These are phyloP conservation scores for Falco novaeseelandiae DNA, from an alignment of 2,797 vertebrate genomes.

Conservation along the genomic window DNA sequence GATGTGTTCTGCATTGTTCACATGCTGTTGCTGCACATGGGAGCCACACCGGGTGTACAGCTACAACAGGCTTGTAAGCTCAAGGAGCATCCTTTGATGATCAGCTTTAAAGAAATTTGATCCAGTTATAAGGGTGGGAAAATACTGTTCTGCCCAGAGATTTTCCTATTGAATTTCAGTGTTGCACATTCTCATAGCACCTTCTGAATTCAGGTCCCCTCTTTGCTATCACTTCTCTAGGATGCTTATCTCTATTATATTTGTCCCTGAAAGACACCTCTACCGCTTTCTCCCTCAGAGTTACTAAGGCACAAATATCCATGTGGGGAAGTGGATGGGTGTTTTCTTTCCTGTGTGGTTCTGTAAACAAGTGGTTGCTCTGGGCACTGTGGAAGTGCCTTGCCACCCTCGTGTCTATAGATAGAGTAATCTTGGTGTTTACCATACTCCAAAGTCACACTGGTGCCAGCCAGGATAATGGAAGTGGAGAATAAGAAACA, in stretches of 20 bases:
- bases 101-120: neutral
- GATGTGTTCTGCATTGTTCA: neutral
- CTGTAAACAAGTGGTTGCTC: neutral
- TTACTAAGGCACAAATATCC: neutral
- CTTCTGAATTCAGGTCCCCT: neutral
- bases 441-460: neutral
- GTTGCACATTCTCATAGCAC: neutral
- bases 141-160: neutral
- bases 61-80: neutral
- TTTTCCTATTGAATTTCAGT: neutral
- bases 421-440: neutral
- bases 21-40: neutral
- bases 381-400: neutral
- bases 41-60: neutral
- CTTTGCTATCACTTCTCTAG: neutral
- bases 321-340: neutral
- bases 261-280: neutral
- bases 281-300: neutral
- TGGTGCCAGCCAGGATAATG: neutral
- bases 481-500: neutral
- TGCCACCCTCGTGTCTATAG: accelerated
- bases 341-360: neutral
- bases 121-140: neutral
- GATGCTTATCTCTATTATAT: neutral
- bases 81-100: neutral